Evolutionary conservation across 2,888 invertebrate species (phyloP).

Genomic region (Teleogryllus oceanicus): DNA sequence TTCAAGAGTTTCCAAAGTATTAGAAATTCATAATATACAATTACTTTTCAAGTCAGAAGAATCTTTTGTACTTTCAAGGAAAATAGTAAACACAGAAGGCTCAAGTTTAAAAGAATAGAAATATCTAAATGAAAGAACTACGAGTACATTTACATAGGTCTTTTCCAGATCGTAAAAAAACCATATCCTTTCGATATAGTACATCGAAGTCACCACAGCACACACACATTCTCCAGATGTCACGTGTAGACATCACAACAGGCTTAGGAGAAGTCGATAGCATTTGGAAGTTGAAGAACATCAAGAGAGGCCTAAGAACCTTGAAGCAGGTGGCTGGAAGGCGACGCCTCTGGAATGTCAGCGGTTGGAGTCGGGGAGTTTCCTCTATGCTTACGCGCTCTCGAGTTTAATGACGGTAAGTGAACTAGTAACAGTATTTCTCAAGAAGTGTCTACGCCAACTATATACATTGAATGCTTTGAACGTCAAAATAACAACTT

Average conservation of each 20-base stretch:
- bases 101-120: constrained; percentile 6
- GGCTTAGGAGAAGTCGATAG: not conserved
- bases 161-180: not conserved
- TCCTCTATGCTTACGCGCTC: too few relatives aligned
- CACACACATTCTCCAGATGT: not conserved
- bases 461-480: too few relatives aligned
- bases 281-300: too few relatives aligned
- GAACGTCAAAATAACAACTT: too few relatives aligned
- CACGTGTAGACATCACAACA: not conserved
- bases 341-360: too few relatives aligned
- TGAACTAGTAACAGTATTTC: too few relatives aligned
- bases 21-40: constrained; percentile 2
- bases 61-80: not conserved
- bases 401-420: too few relatives aligned
- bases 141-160: not conserved
- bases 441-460: too few relatives aligned
- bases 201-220: not conserved
- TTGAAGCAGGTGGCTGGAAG: not conserved
- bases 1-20: not conserved
- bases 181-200: not conserved
- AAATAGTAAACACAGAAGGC: not conserved
- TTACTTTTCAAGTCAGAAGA: not conserved
- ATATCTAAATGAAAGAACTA: not conserved
- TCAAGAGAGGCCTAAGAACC: not conserved
- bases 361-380: too few relatives aligned